A percentile compares a stretch with the other conserved stretches of the same genome.
phyloP scores from a whole-genome alignment of 2,888 invertebrate genomes.

The Cloeon dipterum region DNA sequence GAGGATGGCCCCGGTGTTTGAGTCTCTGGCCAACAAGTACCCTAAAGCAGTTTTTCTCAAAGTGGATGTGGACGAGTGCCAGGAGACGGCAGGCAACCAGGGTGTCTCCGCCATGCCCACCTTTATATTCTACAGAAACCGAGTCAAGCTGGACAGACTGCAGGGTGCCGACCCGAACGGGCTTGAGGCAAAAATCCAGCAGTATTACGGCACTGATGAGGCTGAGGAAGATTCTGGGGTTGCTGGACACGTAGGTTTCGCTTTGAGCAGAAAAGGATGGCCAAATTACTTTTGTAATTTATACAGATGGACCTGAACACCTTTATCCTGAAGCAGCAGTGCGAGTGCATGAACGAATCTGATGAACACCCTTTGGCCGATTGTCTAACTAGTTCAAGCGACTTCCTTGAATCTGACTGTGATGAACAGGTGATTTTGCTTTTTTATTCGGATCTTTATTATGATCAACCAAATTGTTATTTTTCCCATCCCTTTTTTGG shows the following conservation, averaged over 20 bases:
- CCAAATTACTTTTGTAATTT: no score
- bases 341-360: constrained; percentile 89
- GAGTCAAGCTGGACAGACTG: constrained; percentile 60
- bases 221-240: constrained; percentile 36
- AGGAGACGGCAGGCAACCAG: constrained; percentile 66
- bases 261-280: constrained; percentile 4
- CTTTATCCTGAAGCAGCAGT: constrained; percentile 68
- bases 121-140: constrained; percentile 81
- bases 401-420: constrained; percentile 70
- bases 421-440: constrained; percentile 77
- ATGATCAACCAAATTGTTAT: constrained; percentile 8
- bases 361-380: constrained; percentile 74
- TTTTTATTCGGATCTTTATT: no score
- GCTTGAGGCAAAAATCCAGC: constrained; percentile 73
- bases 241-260: constrained; percentile 50
- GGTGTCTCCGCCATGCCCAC: constrained; percentile 96
- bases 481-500: neutral
- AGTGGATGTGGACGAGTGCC: constrained; percentile 86
- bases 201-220: constrained; percentile 47
- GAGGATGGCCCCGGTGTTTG: constrained; percentile 79
- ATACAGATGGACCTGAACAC: constrained; percentile 81
- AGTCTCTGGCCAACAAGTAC: constrained; percentile 68
- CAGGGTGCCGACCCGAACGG: constrained; percentile 68
- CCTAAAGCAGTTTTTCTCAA: constrained; percentile 76
- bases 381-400: constrained; percentile 37